Evolutionary conservation across 2,888 invertebrate genomes (phyloP).

Genomic region (Drosophila robusta): DNA sequence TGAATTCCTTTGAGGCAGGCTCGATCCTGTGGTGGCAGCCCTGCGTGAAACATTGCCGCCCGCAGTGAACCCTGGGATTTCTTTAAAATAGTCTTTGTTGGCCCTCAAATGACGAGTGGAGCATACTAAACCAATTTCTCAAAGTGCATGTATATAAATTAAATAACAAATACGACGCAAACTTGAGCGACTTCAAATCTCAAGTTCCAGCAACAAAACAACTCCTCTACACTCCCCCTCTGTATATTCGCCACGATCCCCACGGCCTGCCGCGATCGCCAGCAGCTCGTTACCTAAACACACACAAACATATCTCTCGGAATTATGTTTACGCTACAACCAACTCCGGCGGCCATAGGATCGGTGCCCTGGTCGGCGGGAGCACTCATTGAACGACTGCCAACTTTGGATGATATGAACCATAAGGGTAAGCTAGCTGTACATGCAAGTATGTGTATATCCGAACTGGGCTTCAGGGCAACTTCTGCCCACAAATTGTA

Average conservation of each 20-base stretch:
- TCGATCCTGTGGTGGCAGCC: constrained; percentile 30
- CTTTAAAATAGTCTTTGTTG: constrained; percentile 11
- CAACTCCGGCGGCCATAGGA: constrained; percentile 92
- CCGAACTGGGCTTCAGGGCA: not conserved
- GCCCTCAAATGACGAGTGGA: constrained; percentile 12
- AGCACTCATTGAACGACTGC: constrained; percentile 90
- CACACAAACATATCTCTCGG: constrained; percentile 8
- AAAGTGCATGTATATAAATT: not conserved
- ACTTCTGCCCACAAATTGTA: not conserved
- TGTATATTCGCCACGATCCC: not conserved
- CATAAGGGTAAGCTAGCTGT: constrained; percentile 90
- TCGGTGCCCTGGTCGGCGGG: constrained; percentile 92
- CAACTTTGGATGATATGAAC: constrained; percentile 91
- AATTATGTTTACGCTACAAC: constrained; percentile 89
- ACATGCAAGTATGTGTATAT: too few relatives aligned
- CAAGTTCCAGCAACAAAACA: not conserved
- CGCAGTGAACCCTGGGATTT: constrained; percentile 32
- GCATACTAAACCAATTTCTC: not conserved
- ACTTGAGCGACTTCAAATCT: not conserved
- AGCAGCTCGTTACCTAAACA: not conserved
- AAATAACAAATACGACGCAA: not conserved
- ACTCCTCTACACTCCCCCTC: not conserved
- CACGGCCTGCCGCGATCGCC: not conserved
- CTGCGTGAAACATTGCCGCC: constrained; percentile 45
- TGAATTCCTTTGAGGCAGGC: constrained; percentile 23